Conservation (phyloP, 2,113 vertebrate species). For the Onychostruthus taczanowskii region DNA sequence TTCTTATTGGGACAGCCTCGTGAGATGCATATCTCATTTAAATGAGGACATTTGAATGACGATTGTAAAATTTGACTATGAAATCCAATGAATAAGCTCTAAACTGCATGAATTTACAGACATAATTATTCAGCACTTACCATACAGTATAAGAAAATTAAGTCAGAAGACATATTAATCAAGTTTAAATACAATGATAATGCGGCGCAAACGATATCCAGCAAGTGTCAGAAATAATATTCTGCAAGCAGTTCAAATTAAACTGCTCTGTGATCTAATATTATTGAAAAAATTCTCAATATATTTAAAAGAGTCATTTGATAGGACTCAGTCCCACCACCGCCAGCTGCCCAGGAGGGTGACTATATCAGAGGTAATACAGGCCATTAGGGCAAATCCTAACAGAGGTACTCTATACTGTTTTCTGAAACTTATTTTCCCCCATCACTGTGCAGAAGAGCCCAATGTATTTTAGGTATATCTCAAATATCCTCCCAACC, state of each 20-base stretch:
- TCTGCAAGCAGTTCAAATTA: neutral
- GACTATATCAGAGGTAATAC: neutral
- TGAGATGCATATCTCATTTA: neutral
- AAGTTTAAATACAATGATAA: conserved; percentile 4
- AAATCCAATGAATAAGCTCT: conserved; percentile 22
- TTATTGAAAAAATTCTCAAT: neutral
- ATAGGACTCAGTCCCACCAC: neutral
- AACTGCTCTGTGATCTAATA: neutral
- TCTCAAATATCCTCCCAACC: neutral
- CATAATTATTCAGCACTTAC: neutral
- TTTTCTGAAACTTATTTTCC: neutral
- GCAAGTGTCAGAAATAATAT: neutral
- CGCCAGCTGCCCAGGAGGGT: neutral
- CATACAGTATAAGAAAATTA: neutral
- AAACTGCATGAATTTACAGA: conserved; percentile 10
- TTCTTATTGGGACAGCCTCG: neutral
- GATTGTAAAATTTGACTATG: conserved; percentile 5
- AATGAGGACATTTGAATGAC: conserved; percentile 22
- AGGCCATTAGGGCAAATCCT: neutral
- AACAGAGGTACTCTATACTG: neutral
- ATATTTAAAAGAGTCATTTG: neutral
- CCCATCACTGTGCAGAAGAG: neutral
- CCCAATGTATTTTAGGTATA: neutral
- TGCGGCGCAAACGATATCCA: neutral
- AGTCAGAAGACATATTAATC: neutral